phyloP scores from a whole-genome alignment of 2,888 invertebrate species.

The Norana najaformis region DNA sequence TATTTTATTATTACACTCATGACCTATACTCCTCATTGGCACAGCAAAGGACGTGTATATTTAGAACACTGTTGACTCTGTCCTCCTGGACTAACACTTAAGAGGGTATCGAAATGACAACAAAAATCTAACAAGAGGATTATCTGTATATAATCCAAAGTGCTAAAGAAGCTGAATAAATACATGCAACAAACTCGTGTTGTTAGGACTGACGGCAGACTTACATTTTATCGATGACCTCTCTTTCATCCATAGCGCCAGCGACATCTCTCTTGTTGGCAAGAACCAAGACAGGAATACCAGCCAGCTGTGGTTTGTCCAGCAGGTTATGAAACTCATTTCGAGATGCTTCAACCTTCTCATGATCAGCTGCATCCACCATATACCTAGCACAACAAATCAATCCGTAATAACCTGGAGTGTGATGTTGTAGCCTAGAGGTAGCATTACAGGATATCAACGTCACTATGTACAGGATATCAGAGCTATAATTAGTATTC shows the following conservation, averaged over 20 bases:
- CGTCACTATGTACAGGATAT: background rate
- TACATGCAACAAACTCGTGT: background rate
- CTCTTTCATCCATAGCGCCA: conserved; percentile 95
- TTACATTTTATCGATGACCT: conserved; percentile 96
- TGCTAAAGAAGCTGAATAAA: background rate
- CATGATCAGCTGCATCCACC: conserved; percentile 98
- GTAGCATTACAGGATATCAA: background rate
- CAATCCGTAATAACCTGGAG: background rate
- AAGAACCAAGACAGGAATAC: conserved; percentile 93
- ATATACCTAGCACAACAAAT: conserved; percentile 77
- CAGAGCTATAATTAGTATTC: background rate
- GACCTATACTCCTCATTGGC: background rate
- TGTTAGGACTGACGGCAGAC: background rate
- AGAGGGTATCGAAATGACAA: background rate
- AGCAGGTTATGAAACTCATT: conserved; percentile 96
- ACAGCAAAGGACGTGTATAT: too few species aligned
- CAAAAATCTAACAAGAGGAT: background rate
- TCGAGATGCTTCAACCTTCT: conserved; percentile 97
- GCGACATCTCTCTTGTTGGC: conserved; percentile 98
- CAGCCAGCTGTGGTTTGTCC: conserved; percentile 84
- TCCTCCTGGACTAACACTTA: too few species aligned
- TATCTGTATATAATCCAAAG: too few species aligned
- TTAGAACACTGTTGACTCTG: background rate
- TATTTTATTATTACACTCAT: background rate
- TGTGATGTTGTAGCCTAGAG: background rate